phyloP scores from a whole-genome alignment of 2,113 vertebrate genomes.

The Pavo muticus region DNA sequence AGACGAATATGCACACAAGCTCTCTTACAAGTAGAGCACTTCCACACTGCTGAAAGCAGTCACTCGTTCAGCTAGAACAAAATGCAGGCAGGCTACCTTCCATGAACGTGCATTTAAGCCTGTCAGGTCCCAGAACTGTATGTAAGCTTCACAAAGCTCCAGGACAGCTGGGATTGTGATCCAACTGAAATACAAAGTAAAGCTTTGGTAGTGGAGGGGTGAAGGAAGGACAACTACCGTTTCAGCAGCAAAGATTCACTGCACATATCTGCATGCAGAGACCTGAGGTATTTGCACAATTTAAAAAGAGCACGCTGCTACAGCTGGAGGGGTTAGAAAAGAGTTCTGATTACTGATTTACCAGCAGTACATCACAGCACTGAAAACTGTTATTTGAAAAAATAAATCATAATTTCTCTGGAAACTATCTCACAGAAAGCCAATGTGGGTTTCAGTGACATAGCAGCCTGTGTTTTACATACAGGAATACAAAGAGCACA shows the following conservation, averaged over 20 bases:
- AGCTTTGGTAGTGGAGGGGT: not conserved
- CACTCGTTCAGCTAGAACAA: not conserved
- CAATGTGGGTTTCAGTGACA: not conserved
- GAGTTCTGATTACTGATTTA: not conserved
- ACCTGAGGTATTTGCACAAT: not conserved
- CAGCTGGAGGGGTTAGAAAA: not conserved
- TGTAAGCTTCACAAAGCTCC: not conserved
- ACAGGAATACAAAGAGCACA: not conserved
- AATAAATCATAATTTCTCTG: not conserved
- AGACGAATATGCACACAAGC: not conserved
- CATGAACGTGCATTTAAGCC: not conserved
- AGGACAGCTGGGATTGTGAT: not conserved
- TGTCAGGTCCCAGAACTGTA: not conserved
- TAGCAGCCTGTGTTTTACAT: not conserved
- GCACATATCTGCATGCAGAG: not conserved
- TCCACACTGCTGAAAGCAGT: not conserved
- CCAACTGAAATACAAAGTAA: not conserved
- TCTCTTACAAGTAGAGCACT: not conserved
- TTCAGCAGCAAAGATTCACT: not conserved
- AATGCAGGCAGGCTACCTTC: not conserved
- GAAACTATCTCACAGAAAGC: conserved; percentile 21
- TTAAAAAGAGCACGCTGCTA: not conserved
- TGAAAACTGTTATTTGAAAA: not conserved
- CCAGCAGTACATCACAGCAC: not conserved
- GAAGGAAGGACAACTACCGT: not conserved